Evolutionary conservation across 2,797 vertebrate genomes (phyloP).

Genomic region (Melanotaenia boesemani): DNA sequence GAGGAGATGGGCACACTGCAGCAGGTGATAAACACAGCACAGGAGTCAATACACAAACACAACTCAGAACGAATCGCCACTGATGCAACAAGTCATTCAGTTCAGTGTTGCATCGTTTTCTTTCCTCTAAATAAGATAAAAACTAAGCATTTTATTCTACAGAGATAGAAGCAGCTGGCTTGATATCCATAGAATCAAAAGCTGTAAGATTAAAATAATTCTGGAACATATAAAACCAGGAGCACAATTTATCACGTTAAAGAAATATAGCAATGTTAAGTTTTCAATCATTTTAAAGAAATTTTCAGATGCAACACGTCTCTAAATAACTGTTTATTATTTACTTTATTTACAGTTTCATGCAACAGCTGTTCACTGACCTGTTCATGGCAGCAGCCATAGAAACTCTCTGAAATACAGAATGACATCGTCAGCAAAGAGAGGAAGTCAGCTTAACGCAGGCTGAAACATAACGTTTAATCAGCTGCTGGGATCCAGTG

Average conservation of each 20-base stretch:
- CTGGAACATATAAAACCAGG: no score
- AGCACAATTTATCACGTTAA: no score
- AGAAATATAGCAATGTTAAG: no score
- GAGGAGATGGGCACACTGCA: conserved; percentile 78
- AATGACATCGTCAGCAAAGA: conserved; percentile 23
- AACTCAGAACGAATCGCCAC: conserved; percentile 12
- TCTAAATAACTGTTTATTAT: neutral
- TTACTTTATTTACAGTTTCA: neutral
- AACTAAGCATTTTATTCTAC: no score
- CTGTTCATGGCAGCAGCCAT: conserved; percentile 48
- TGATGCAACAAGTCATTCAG: neutral
- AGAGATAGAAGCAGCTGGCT: no score
- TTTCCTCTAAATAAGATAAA: no score
- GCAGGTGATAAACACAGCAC: conserved; percentile 64
- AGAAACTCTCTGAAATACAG: conserved; percentile 71
- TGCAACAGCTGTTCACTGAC: conserved; percentile 57
- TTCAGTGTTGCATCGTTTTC: neutral
- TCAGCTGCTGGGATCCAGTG: neutral
- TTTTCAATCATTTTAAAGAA: neutral
- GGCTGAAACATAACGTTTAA: neutral
- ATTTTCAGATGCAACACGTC: neutral
- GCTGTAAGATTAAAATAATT: no score
- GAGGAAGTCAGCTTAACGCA: neutral
- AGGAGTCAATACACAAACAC: conserved; percentile 52
- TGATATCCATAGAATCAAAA: no score